phyloP scores from a whole-genome alignment of 2,113 vertebrate species.

The Nettapus auritus region DNA sequence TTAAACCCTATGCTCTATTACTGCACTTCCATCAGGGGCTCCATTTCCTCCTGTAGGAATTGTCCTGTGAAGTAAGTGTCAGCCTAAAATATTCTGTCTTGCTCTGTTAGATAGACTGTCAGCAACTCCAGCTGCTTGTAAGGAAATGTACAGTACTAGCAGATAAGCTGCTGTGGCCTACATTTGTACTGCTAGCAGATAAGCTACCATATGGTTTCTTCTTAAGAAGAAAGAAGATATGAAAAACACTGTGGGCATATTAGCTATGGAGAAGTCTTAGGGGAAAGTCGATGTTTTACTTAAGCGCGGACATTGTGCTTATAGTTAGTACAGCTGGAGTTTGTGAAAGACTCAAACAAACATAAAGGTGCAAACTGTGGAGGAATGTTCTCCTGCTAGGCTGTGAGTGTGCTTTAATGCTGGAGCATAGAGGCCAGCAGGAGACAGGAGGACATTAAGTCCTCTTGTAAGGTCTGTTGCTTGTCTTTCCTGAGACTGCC shows the following conservation, averaged over 20 bases:
- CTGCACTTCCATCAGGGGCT: neutral
- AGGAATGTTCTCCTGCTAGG: neutral
- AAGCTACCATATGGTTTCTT: neutral
- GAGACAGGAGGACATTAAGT: neutral
- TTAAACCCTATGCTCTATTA: neutral
- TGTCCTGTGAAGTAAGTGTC: neutral
- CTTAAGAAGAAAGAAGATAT: slow-evolving; percentile 32
- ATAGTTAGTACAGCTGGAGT: neutral
- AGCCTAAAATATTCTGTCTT: neutral
- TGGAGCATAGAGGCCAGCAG: neutral
- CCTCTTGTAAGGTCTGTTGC: neutral
- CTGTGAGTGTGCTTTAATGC: neutral
- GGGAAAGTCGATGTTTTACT: neutral
- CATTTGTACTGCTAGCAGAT: neutral
- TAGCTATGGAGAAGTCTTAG: neutral
- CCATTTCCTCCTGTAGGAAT: neutral
- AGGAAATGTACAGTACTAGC: neutral
- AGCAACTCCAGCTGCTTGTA: neutral
- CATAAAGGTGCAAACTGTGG: neutral
- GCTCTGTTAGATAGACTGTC: neutral
- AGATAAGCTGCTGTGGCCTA: neutral
- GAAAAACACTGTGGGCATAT: neutral
- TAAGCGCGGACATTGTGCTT: neutral
- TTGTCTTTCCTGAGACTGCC: neutral
- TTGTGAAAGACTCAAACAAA: neutral